Evolutionary conservation across 1,140 invertebrate genomes (phyloP).

Genomic region (Drosophila pruinosa): DNA sequence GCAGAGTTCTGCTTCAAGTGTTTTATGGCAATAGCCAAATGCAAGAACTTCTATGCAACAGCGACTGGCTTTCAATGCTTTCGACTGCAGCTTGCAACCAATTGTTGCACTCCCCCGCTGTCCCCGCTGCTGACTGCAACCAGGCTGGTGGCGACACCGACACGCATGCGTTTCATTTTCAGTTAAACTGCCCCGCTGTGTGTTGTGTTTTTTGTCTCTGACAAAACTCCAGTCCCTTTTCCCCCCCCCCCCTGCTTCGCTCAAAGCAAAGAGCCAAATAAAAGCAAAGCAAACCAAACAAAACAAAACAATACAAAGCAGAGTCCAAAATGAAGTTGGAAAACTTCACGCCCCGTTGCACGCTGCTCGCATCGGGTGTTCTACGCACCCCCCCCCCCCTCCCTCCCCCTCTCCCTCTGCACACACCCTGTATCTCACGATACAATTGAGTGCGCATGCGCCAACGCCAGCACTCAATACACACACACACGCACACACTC

Average conservation of each 20-base stretch:
- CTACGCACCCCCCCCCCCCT: slow-evolving; percentile 10
- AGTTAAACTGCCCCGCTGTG: slow-evolving; percentile 35
- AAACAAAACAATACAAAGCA: slow-evolving; percentile 63
- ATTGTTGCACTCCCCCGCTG: slow-evolving; percentile 59
- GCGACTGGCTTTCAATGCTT: slow-evolving; percentile 39
- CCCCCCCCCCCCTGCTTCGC: neutral
- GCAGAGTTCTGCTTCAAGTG: slow-evolving; percentile 69
- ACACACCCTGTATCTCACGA: slow-evolving; percentile 12
- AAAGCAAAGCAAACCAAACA: slow-evolving; percentile 18
- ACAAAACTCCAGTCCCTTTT: slow-evolving; percentile 27
- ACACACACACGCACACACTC: neutral
- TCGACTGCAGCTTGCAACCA: slow-evolving; percentile 37
- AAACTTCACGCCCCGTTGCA: slow-evolving; percentile 69
- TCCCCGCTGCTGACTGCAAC: slow-evolving; percentile 8
- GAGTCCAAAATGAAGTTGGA: slow-evolving; percentile 67
- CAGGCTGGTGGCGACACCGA: slow-evolving; percentile 70
- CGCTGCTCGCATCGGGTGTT: slow-evolving; percentile 58
- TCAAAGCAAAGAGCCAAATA: neutral
- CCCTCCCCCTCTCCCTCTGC: neutral
- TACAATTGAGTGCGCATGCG: slow-evolving; percentile 67
- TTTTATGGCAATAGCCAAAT: slow-evolving; percentile 57
- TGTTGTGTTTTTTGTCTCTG: slow-evolving; percentile 31
- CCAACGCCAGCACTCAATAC: slow-evolving; percentile 47
- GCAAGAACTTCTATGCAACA: slow-evolving; percentile 49
- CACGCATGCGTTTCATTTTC: slow-evolving; percentile 66